phyloP scores from a whole-genome alignment of 2,113 vertebrate genomes.

The Coryphaenoides rupestris region DNA sequence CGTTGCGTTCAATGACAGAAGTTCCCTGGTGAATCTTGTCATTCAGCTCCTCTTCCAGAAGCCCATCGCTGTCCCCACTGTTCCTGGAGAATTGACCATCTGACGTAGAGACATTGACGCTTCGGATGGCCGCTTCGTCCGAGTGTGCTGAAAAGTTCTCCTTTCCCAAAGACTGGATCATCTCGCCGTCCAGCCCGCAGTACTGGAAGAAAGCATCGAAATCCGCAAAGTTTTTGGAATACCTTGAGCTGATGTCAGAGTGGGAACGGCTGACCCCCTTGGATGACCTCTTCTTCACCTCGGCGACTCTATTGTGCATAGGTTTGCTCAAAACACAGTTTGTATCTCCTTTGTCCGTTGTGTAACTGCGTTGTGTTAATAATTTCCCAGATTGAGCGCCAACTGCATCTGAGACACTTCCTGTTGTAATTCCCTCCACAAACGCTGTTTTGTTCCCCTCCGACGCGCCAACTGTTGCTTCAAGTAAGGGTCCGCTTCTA shows the following conservation, averaged over 20 bases:
- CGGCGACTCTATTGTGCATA: constrained; percentile 41
- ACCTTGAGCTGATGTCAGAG: constrained; percentile 89
- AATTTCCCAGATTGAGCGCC: not conserved
- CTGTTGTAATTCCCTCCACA: constrained; percentile 25
- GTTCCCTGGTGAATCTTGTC: constrained; percentile 74
- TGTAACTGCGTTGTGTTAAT: constrained; percentile 5
- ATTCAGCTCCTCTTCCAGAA: constrained; percentile 76
- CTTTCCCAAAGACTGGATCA: constrained; percentile 83
- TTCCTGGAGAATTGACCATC: constrained; percentile 79
- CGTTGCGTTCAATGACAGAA: constrained; percentile 91
- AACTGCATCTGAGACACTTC: constrained; percentile 15
- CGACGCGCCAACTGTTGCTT: constrained; percentile 31
- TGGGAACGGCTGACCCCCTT: constrained; percentile 84
- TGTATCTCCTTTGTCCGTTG: not conserved
- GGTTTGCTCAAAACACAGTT: not conserved
- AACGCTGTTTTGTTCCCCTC: not conserved
- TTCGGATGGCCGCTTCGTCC: constrained; percentile 71
- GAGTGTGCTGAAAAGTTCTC: constrained; percentile 82
- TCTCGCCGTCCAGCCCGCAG: constrained; percentile 86
- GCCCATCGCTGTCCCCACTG: constrained; percentile 75
- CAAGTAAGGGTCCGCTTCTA: constrained; percentile 37
- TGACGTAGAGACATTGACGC: constrained; percentile 79
- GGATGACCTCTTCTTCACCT: constrained; percentile 45
- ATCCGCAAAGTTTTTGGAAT: constrained; percentile 81
- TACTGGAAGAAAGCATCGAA: constrained; percentile 87